Conservation (phyloP, 2,113 vertebrate species). For the Daphoenositta chrysoptera region DNA sequence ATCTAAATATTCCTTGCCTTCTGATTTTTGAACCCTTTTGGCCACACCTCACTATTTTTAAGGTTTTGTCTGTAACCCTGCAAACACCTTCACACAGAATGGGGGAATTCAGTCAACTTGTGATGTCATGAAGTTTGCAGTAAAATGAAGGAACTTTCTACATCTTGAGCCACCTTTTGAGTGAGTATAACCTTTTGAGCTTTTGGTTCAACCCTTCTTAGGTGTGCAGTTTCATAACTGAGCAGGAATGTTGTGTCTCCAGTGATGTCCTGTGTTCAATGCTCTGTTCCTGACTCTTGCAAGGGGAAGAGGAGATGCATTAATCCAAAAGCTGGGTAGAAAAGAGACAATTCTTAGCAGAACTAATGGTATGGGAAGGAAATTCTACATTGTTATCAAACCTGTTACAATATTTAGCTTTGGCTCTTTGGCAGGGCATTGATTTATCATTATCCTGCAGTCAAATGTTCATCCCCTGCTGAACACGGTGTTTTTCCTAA, state of each 20-base stretch:
- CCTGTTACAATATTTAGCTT: not conserved
- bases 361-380: not conserved
- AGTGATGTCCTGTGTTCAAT: not conserved
- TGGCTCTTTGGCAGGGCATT: not conserved
- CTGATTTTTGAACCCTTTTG: conserved; percentile 7
- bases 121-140: not conserved
- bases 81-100: not conserved
- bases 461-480: not conserved
- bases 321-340: not conserved
- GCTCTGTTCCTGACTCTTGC: not conserved
- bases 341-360: not conserved
- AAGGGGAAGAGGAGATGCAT: not conserved
- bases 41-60: not conserved
- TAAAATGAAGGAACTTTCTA: not conserved
- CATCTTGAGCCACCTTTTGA: not conserved
- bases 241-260: not conserved
- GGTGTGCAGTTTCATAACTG: not conserved
- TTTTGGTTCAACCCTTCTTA: not conserved
- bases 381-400: not conserved
- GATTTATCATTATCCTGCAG: not conserved
- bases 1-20: conserved; percentile 31
- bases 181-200: not conserved
- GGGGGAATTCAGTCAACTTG: fast-evolving
- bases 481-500: not conserved
- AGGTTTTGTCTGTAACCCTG: not conserved